Evolutionary conservation across 2,888 invertebrate species (phyloP).

Genomic region (Stramonita haemastoma): DNA sequence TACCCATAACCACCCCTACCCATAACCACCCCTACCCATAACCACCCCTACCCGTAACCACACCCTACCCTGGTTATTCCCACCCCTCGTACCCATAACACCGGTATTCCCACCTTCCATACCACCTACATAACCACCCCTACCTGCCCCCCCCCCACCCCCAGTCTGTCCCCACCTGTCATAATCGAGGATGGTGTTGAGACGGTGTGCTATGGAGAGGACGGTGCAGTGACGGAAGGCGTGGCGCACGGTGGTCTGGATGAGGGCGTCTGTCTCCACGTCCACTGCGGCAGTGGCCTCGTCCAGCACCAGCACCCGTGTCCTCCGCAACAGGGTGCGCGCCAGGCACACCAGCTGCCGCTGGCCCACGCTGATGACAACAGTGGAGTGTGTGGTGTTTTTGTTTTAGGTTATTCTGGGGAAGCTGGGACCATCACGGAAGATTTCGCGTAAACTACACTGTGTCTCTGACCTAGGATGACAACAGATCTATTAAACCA

Average conservation of each 20-base stretch:
- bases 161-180: not conserved
- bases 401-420: too few relatives aligned
- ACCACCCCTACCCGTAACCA: not conserved
- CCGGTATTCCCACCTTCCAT: too few relatives aligned
- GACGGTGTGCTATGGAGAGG: constrained; percentile 12
- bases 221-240: not conserved
- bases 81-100: not conserved
- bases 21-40: not conserved
- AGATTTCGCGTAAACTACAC: too few relatives aligned
- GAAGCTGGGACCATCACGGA: too few relatives aligned
- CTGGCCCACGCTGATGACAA: not conserved
- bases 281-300: constrained; percentile 24
- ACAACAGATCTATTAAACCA: too few relatives aligned
- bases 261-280: constrained; percentile 16
- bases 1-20: not conserved
- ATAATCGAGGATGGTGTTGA: not conserved
- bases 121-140: not conserved
- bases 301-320: not conserved
- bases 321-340: not conserved
- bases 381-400: too few relatives aligned
- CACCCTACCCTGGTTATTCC: not conserved
- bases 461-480: too few relatives aligned
- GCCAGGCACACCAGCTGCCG: constrained; percentile 21
- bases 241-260: not conserved
- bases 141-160: not conserved